Percentiles rank a stretch among this genome's conserved stretches.
Conservation (phyloP, 2,113 vertebrate genomes). For the Chionodraco myersi region DNA sequence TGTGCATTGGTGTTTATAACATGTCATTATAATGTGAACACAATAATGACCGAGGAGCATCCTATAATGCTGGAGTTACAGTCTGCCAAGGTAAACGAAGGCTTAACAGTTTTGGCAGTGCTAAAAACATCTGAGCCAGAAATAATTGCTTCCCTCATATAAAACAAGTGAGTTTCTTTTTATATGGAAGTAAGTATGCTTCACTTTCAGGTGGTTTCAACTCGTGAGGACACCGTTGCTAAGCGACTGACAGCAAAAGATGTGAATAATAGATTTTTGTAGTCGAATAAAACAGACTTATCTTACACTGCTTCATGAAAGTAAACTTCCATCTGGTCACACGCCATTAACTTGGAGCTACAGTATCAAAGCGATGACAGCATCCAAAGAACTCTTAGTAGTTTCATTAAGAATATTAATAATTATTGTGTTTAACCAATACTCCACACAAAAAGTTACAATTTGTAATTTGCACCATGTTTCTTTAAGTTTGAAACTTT, state of each 20-base stretch:
- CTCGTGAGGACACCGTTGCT: conserved; percentile 15
- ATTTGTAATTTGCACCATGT: no score
- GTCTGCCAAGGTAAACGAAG: not conserved
- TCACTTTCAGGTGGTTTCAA: not conserved
- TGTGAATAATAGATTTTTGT: not conserved
- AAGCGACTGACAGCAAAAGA: conserved; percentile 3
- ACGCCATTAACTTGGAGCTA: not conserved
- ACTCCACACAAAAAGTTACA: not conserved
- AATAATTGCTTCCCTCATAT: not conserved
- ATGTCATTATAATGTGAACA: not conserved
- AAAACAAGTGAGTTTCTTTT: not conserved
- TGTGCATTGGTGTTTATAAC: not conserved
- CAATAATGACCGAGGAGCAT: not conserved
- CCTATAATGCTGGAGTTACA: not conserved
- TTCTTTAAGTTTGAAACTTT: no score
- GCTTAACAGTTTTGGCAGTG: not conserved
- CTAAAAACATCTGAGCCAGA: not conserved
- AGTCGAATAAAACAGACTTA: not conserved
- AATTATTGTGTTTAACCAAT: not conserved
- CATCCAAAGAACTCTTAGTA: not conserved
- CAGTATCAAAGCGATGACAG: not conserved
- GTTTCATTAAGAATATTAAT: not conserved
- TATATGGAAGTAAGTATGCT: not conserved
- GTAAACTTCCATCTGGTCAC: not conserved
- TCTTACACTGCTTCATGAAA: not conserved